phyloP scores from a whole-genome alignment of 2,113 vertebrate genomes.

The Bos javanicus region DNA sequence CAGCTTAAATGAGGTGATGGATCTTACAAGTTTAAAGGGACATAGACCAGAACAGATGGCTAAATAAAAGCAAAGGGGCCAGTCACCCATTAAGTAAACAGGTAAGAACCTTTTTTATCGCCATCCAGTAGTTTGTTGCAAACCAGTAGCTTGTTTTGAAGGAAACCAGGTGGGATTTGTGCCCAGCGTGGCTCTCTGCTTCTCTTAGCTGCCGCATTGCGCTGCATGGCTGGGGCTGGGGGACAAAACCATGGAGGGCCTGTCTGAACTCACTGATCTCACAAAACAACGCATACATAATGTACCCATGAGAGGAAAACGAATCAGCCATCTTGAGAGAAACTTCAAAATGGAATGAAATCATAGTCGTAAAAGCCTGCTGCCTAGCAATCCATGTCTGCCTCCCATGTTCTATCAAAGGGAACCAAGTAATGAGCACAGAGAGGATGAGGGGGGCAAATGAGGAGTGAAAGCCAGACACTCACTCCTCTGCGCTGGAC shows the following conservation, averaged over 20 bases:
- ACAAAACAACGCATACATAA: neutral
- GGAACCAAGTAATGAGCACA: neutral
- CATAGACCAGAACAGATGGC: conserved; percentile 63
- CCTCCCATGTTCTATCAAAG: neutral
- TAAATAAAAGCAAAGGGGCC: conserved; percentile 62
- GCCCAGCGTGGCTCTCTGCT: neutral
- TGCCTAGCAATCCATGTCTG: neutral
- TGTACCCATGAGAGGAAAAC: neutral
- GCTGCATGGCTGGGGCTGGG: neutral
- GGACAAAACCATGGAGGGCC: neutral
- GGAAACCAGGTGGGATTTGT: conserved; percentile 41
- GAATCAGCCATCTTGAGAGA: conserved; percentile 32
- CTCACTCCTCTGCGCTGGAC: accelerated
- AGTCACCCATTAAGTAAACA: conserved; percentile 55
- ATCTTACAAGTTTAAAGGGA: conserved; percentile 59
- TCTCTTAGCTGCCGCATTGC: neutral
- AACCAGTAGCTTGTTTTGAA: conserved; percentile 37
- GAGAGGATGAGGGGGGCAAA: neutral
- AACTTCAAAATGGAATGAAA: conserved; percentile 41
- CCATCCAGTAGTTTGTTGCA: neutral
- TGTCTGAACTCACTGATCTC: neutral
- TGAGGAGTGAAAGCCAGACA: neutral
- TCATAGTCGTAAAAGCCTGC: neutral
- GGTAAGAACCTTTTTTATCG: neutral
- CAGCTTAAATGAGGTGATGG: conserved; percentile 40